Percentiles rank a stretch among this genome's conserved stretches.
phyloP scores from a whole-genome alignment of 2,888 invertebrate genomes.

The Dione juno region DNA sequence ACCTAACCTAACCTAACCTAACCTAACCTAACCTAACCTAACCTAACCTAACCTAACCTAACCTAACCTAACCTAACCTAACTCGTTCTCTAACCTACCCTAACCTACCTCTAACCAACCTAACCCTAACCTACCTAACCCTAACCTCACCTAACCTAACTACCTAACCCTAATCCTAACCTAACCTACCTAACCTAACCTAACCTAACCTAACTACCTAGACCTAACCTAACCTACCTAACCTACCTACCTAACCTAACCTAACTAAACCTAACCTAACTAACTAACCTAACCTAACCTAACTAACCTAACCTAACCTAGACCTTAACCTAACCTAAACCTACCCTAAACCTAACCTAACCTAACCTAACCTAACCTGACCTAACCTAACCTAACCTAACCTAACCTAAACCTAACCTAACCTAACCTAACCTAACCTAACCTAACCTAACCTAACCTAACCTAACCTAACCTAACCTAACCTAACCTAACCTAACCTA shows the following conservation, averaged over 20 bases:
- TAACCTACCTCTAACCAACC: conserved; percentile 22
- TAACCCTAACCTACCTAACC: conserved; percentile 45
- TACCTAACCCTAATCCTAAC: conserved; percentile 38
- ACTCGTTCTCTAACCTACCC: conserved; percentile 25
- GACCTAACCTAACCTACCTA: conserved; percentile 16
- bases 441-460: conserved; percentile 39
- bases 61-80: conserved; percentile 33
- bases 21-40: conserved; percentile 20
- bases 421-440: conserved; percentile 42
- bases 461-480: conserved; percentile 26
- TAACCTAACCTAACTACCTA: conserved; percentile 13
- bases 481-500: background rate
- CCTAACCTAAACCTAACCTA: conserved; percentile 43
- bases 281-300: conserved; percentile 27
- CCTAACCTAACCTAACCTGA: conserved; percentile 32
- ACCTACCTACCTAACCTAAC: conserved; percentile 19
- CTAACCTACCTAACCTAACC: conserved; percentile 16
- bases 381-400: conserved; percentile 40
- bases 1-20: conserved; percentile 20
- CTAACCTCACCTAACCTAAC: conserved; percentile 45
- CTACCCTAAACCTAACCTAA: conserved; percentile 25
- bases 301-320: conserved; percentile 22
- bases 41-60: conserved; percentile 20
- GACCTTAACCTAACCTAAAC: conserved; percentile 26
- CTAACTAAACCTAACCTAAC: conserved; percentile 21